phyloP scores from a whole-genome alignment of 2,888 invertebrate genomes.

The Molorchus minor region DNA sequence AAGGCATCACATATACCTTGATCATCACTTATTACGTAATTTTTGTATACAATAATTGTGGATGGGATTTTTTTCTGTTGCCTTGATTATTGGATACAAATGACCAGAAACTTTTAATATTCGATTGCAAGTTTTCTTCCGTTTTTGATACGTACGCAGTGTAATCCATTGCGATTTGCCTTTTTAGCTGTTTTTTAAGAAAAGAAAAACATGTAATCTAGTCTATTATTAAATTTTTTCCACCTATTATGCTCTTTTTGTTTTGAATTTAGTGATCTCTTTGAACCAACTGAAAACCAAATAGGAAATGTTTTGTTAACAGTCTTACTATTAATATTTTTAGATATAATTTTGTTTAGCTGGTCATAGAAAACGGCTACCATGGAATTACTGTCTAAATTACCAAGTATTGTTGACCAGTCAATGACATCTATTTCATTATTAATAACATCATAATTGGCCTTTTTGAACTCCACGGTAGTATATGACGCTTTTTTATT shows the following conservation, averaged over 20 bases:
- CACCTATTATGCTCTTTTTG: not conserved
- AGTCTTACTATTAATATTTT: not conserved
- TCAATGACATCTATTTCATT: too few relatives aligned
- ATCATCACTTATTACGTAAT: too few relatives aligned
- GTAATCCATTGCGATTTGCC: not conserved
- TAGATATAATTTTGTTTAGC: conserved; percentile 1
- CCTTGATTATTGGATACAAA: too few relatives aligned
- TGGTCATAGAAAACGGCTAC: not conserved
- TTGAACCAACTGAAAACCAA: not conserved
- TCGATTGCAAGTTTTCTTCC: too few relatives aligned
- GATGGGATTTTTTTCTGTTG: not conserved
- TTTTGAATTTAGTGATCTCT: not conserved
- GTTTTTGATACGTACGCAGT: not conserved
- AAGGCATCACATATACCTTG: not conserved
- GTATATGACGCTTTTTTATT: not conserved
- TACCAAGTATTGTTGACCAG: too few relatives aligned
- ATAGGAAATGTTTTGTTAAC: not conserved
- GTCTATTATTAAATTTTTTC: conserved; percentile 3
- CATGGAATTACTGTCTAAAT: not conserved
- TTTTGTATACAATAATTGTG: not conserved
- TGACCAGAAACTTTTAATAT: too few relatives aligned
- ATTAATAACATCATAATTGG: not conserved
- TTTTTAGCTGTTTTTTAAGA: not conserved
- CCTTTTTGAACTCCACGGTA: not conserved
- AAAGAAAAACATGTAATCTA: not conserved